Evolutionary conservation across 1,140 invertebrate genomes (phyloP), one percentile per base, ranked within the genome.

Genomic region (Mesaphorura yosii): DNA sequence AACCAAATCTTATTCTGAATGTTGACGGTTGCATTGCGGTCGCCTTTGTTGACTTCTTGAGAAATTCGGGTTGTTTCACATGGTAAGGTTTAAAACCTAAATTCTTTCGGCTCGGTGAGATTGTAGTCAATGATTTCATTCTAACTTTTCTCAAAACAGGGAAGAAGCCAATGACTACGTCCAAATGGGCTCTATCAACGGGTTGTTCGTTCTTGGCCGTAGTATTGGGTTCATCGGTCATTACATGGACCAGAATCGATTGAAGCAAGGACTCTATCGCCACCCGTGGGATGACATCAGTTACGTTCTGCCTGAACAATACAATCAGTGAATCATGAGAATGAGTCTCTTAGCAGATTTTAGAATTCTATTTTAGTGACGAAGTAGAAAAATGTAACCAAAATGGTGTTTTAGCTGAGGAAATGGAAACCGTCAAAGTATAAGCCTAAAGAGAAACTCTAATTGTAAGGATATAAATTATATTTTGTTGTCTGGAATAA

Each of bases 261-360:
- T 99, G 70, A 97, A 98, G 69, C 96, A 99, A 77, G 95, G 94
- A 14, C 77, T 99, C 6, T 99, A 99, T 72, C 82, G 96, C 63
- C 95, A 98, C 73, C 96, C 96, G 15, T 99, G 95, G 95, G 96
- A 99, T 70, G 96, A 99, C 69, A 98, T 99, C 71, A 93, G 89
- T 4, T 98, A 98, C 69, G 88, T 99, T 65, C 78, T 97, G 64
- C 87, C 88, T 1, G 88, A 92, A 64, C 79, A 80, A 64, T 80
- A 80, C 61, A 68, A 72, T 47, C 69, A 67, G 28, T 65, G 54
- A 49, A 38, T 14, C 19, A 37, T 12, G 17, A 37, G 12, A 37
- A 37, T 37, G 12, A 12, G 12, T 12, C 12, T 12, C 17, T 12
- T 12, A 37, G 17, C 34, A 12, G 17, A 17, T 37, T 37, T 12